These are phyloP conservation scores for Typhlichthys eigenmanni DNA, from an alignment of 2,797 vertebrate species.

Conservation along the genomic window DNA sequence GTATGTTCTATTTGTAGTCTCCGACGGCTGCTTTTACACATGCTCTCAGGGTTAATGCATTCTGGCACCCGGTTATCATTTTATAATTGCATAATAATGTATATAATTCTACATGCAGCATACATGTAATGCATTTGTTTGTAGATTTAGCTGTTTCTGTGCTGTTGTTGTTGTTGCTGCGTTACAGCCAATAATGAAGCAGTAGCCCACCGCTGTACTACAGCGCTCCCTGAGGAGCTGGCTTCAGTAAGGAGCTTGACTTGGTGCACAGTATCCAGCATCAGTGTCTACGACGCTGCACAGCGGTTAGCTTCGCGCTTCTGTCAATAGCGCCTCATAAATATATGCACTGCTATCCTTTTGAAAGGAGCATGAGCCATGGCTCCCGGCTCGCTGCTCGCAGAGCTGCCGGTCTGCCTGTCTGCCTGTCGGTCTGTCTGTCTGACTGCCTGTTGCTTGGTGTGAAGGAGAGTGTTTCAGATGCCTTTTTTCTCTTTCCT, in stretches of 20 bases:
- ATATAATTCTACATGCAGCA: no score
- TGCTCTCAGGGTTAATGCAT: constrained; percentile 4
- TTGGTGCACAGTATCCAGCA: constrained; percentile 4
- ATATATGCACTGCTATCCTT: constrained; percentile 34
- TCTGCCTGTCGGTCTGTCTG: not conserved
- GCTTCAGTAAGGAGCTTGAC: constrained; percentile 1
- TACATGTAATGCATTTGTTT: no score
- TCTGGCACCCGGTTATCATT: no score
- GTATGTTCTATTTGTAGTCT: constrained; percentile 14
- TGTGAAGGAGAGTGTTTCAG: not conserved
- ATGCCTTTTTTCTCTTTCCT: not conserved
- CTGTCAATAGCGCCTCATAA: constrained; percentile 41
- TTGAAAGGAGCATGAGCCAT: constrained; percentile 24
- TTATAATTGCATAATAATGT: no score
- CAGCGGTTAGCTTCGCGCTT: constrained; percentile 30
- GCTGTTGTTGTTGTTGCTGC: constrained; percentile 25
- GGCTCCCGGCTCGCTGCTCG: not conserved
- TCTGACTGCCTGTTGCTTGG: constrained; percentile 11
- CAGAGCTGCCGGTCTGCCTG: not conserved
- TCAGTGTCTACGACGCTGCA: constrained; percentile 11
- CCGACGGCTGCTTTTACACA: constrained; percentile 22
- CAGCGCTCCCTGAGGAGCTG: not conserved
- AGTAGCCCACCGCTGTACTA: not conserved
- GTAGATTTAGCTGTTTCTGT: not conserved
- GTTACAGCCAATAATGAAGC: not conserved